Evolutionary conservation across 2,113 vertebrate genomes (phyloP), one percentile per base, ranked within the genome.

Genomic region (Parotia lawesii): DNA sequence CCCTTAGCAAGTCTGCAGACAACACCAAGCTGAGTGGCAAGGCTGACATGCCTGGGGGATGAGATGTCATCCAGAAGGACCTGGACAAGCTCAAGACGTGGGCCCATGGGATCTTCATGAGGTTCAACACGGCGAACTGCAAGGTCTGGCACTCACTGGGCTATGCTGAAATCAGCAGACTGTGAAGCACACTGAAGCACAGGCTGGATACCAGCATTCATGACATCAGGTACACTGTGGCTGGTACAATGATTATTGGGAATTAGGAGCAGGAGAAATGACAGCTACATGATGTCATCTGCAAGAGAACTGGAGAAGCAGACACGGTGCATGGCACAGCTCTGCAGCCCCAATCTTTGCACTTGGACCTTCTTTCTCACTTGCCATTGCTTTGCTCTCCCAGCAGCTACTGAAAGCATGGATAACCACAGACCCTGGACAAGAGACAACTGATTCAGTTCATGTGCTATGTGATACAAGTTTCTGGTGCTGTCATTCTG

Each of bases 291-390:
- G 17, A 42, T 12, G 2, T 22, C 6, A 3, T n/a, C 47, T 57
- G 37, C 60, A 82, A 69, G 51, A 78, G 20, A 5, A 5, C 29
- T 58, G 25, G 20, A 33, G 42, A 92, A 90, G 15, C 10, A 77
- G 37, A 47, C 0, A 1, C 3, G 0, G 37, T 31, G 29, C 35
- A 14, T 2, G 6, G 11, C 54, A 76, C 1, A 0, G 45, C n/a
- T 77, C 47, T 66, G 42, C 60, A 81, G 28, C 25, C 35, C 24
- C 47, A 58, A 0, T 14, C 16, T 81, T 74, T 35, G 12, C 27
- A 45, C 13, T 48, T 17, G 16, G 37, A n/a, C 44, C 12, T 74
- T 48, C 24, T 4, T 78, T 85, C 35, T 82, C 44, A 57, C 25
- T 71, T 92, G 38, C 13, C 37, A 25, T 71, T 23, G 27, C 12